Percentiles rank a stretch among this genome's conserved stretches.
phyloP scores from a whole-genome alignment of 2,113 vertebrate genomes.

The Semnornis frantzii region DNA sequence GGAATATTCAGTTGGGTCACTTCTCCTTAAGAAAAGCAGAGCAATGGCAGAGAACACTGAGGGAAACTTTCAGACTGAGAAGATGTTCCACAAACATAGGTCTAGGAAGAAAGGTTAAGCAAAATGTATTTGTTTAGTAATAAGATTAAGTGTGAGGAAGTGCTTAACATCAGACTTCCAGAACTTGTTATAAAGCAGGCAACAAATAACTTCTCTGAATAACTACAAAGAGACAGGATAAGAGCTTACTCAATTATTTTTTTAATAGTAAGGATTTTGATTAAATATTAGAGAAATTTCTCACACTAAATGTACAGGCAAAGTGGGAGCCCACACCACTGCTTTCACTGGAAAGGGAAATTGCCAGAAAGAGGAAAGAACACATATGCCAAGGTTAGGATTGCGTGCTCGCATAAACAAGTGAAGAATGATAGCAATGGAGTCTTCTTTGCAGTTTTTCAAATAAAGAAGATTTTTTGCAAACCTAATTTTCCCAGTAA shows the following conservation, averaged over 20 bases:
- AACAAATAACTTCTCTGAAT: background rate
- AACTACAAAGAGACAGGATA: background rate
- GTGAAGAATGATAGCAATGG: background rate
- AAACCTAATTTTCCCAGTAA: background rate
- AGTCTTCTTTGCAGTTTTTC: background rate
- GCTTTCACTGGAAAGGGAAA: background rate
- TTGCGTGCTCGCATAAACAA: background rate
- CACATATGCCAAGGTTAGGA: background rate
- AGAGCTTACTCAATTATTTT: background rate
- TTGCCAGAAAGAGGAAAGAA: background rate
- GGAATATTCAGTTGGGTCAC: background rate
- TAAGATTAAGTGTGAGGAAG: background rate
- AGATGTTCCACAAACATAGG: background rate
- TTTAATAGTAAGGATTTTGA: background rate
- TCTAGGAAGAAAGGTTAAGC: background rate
- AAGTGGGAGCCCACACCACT: background rate
- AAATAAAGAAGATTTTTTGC: background rate
- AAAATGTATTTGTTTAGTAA: background rate
- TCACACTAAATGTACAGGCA: background rate
- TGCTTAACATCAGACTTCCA: background rate
- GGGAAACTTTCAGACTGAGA: background rate
- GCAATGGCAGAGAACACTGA: background rate
- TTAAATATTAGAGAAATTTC: background rate
- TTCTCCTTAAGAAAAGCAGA: background rate
- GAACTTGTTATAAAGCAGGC: background rate